A percentile compares a stretch with the other conserved stretches of the same genome.
phyloP scores from a whole-genome alignment of 2,888 invertebrate genomes.

The Drosophila histrio region DNA sequence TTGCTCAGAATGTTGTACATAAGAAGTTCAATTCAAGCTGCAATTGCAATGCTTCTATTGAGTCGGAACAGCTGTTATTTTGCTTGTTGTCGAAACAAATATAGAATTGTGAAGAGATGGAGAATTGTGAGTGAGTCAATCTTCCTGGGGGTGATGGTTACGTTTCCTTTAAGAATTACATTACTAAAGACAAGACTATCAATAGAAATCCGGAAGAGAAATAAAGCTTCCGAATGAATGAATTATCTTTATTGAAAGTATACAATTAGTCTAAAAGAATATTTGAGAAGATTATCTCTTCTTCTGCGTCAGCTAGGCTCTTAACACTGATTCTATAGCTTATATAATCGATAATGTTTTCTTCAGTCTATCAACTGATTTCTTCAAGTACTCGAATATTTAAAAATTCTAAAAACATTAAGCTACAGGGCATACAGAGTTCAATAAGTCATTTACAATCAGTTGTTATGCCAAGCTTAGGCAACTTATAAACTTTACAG shows the following conservation, averaged over 20 bases:
- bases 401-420: not conserved
- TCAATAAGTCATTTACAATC: no score
- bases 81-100: constrained; percentile 17
- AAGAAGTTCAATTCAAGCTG: constrained; percentile 9
- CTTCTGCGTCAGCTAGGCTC: no score
- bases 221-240: not conserved
- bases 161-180: not conserved
- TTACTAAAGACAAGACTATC: not conserved
- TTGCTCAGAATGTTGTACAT: not conserved
- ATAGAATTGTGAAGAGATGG: not conserved
- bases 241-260: no score
- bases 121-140: not conserved
- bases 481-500: no score
- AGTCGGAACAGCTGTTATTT: constrained; percentile 29
- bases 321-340: no score
- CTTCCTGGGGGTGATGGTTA: not conserved
- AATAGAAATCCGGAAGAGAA: not conserved
- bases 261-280: no score
- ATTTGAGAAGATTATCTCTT: no score
- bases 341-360: no score
- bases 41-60: constrained; percentile 1
- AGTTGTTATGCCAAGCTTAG: no score
- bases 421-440: no score
- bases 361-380: not conserved
- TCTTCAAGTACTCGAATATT: not conserved